Percentiles rank a stretch among this genome's conserved stretches.
Conservation (phyloP, 2,888 invertebrate genomes). For the Caenorhabditis sp. region DNA sequence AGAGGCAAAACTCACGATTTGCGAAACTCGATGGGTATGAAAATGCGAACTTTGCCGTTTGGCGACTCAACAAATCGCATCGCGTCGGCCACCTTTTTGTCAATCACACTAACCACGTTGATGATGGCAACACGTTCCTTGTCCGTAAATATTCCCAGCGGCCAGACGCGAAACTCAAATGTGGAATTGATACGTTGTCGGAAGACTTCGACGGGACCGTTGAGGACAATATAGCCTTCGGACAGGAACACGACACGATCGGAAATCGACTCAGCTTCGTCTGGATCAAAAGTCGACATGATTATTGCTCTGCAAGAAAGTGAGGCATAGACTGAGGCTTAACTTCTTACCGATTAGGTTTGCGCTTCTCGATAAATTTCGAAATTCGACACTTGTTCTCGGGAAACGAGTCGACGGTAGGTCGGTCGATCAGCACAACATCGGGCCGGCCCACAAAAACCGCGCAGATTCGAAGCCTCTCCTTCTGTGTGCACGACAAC, state of each 20-base stretch:
- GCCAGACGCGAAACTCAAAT: background rate
- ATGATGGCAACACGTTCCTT: background rate
- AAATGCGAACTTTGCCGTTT: background rate
- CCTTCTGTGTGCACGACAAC: background rate
- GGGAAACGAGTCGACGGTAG: background rate
- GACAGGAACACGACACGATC: background rate
- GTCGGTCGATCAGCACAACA: background rate
- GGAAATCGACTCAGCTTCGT: background rate
- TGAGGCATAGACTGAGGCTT: background rate
- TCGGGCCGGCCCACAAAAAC: background rate
- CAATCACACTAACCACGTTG: background rate
- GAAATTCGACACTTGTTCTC: background rate
- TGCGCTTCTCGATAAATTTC: background rate
- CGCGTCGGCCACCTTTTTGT: background rate
- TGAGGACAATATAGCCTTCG: background rate
- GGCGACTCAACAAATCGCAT: background rate
- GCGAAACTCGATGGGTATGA: background rate
- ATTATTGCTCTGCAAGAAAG: background rate
- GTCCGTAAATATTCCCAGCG: background rate
- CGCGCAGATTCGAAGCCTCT: background rate
- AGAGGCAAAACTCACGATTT: background rate
- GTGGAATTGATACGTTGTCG: background rate
- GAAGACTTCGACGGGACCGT: background rate
- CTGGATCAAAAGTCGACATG: background rate
- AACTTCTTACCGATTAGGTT: background rate